Percentiles rank a stretch among this genome's conserved stretches.
Evolutionary conservation across 2,113 vertebrate genomes (phyloP).

Genomic region (Paratilapia polleni): DNA sequence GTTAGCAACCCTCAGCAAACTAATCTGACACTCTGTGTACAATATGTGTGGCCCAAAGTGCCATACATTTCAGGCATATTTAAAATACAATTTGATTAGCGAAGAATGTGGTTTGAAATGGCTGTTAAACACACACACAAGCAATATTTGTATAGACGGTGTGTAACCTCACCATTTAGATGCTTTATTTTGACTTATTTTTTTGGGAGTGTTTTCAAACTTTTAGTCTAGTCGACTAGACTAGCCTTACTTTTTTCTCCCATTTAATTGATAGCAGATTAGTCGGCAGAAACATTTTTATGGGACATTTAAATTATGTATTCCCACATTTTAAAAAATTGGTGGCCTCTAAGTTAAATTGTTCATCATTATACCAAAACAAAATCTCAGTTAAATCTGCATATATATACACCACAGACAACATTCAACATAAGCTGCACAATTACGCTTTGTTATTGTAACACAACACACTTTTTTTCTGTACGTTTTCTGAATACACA

Average conservation of each 20-base stretch:
- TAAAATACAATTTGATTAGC: neutral
- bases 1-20: neutral
- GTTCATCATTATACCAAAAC: neutral
- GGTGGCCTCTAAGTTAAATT: neutral
- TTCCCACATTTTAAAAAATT: too few relatives aligned
- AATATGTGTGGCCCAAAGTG: neutral
- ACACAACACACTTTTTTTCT: neutral
- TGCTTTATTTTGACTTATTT: neutral
- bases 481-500: neutral
- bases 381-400: too few relatives aligned
- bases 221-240: neutral
- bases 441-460: neutral
- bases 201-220: too few relatives aligned
- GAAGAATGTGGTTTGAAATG: neutral
- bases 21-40: neutral
- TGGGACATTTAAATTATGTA: too few relatives aligned
- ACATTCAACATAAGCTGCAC: too few relatives aligned
- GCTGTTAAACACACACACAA: neutral
- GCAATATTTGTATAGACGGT: neutral
- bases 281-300: neutral
- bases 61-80: neutral
- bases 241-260: neutral
- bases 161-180: neutral
- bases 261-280: neutral
- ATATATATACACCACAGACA: too few relatives aligned